Percentiles rank a stretch among this genome's conserved stretches.
Conservation (phyloP, 2,797 vertebrate genomes). For the Acropternis orthonyx region DNA sequence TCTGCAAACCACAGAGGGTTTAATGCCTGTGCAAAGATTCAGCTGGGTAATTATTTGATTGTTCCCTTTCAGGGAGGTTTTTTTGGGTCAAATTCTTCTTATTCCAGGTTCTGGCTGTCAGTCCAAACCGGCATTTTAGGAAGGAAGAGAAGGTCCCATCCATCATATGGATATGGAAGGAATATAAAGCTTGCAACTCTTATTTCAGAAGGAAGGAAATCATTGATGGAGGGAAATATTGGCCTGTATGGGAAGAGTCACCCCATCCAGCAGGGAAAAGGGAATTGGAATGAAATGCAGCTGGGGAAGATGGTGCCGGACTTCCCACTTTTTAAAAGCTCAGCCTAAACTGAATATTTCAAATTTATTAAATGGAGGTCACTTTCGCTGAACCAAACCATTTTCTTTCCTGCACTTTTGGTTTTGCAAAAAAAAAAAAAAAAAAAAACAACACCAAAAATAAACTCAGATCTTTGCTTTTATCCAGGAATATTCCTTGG, state of each 20-base stretch:
- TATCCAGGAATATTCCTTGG: not conserved
- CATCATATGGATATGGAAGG: fast-evolving
- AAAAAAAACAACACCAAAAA: not conserved
- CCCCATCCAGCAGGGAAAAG: not conserved
- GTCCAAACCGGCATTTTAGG: not conserved
- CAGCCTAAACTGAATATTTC: not conserved
- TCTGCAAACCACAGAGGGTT: not conserved
- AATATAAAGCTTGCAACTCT: not conserved
- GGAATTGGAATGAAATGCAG: not conserved
- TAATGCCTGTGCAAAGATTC: not conserved
- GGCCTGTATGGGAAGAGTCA: not conserved
- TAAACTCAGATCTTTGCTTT: not conserved
- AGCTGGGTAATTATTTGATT: not conserved
- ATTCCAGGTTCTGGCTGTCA: not conserved
- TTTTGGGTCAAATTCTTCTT: not conserved
- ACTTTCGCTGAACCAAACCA: not conserved
- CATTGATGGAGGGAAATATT: not conserved
- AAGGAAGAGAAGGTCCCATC: not conserved
- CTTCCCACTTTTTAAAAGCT: not conserved
- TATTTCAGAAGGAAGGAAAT: not conserved
- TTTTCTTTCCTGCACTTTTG: not conserved
- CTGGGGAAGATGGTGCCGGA: not conserved
- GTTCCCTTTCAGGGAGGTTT: fast-evolving
- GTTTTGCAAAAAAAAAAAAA: not conserved
- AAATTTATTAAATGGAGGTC: not conserved